phyloP scores from a whole-genome alignment of 2,797 vertebrate genomes.

The Falco biarmicus region DNA sequence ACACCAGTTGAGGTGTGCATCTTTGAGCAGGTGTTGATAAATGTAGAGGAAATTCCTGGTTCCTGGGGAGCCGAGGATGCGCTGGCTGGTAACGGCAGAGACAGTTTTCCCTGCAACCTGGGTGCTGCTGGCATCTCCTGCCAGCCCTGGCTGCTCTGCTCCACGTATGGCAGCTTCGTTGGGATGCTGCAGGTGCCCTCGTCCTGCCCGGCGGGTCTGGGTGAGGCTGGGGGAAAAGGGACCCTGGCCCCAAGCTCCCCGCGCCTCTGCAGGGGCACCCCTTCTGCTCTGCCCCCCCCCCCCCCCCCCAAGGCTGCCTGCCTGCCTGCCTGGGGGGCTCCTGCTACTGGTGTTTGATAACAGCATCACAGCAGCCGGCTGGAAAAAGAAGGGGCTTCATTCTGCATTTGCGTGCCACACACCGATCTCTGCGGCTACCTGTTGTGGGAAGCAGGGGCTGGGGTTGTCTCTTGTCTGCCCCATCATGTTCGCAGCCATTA shows the following conservation, averaged over 20 bases:
- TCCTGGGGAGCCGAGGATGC: not conserved
- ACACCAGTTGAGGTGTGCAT: not conserved
- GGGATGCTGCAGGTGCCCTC: not conserved
- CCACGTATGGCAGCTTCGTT: too few species aligned
- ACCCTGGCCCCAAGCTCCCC: not conserved
- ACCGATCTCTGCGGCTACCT: rapidly evolving
- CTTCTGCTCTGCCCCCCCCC: not conserved
- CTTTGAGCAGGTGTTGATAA: not conserved
- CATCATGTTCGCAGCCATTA: rapidly evolving
- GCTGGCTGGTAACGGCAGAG: not conserved
- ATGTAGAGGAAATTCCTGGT: not conserved
- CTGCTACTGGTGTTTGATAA: rapidly evolving
- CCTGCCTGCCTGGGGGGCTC: not conserved
- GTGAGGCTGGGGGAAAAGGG: not conserved
- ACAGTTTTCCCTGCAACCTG: not conserved
- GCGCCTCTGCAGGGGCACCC: not conserved
- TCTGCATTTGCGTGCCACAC: rapidly evolving
- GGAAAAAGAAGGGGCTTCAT: not conserved
- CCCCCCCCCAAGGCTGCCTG: not conserved
- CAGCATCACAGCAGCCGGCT: rapidly evolving
- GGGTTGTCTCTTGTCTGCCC: not conserved
- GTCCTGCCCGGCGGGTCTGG: not conserved
- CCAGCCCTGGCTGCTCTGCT: not conserved
- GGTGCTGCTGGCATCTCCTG: not conserved
- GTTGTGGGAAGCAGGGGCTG: not conserved